These are phyloP conservation scores for Peromyscus melanophrys DNA, from an alignment of 2,797 vertebrate genomes.

Conservation along the genomic window DNA sequence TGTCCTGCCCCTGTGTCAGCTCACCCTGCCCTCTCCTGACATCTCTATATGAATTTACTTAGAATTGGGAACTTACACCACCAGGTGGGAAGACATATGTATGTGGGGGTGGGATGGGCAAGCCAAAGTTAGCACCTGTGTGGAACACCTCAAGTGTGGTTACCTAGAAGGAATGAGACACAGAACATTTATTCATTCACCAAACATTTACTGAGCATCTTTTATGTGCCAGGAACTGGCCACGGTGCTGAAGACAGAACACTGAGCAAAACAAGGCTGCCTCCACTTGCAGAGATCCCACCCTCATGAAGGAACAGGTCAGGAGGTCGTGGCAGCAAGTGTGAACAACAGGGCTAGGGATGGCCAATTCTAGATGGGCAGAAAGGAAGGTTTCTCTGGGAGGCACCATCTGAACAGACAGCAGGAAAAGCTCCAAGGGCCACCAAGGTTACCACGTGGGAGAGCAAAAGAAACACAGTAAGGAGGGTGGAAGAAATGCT, in stretches of 20 bases:
- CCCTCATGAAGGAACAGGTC: background rate
- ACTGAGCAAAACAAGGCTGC: background rate
- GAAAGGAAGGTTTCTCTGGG: background rate
- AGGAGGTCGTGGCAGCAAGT: background rate
- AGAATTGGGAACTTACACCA: background rate
- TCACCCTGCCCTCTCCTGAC: background rate
- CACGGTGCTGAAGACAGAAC: background rate
- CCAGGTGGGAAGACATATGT: background rate
- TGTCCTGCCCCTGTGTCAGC: background rate
- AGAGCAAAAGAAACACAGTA: background rate
- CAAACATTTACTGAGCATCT: background rate
- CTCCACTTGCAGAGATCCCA: background rate
- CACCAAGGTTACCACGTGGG: too few relatives aligned
- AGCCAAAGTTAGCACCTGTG: background rate
- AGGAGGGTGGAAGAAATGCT: background rate
- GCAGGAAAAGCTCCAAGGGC: background rate
- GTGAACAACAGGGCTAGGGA: background rate
- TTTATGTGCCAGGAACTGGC: background rate
- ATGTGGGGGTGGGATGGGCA: background rate
- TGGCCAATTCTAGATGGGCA: accelerated
- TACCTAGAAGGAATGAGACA: background rate
- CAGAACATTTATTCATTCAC: background rate
- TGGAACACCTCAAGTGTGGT: background rate
- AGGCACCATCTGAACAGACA: background rate
- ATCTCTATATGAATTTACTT: background rate